These are phyloP conservation scores for Cynaeus angustus DNA, from an alignment of 2,888 invertebrate genomes.

Conservation along the genomic window DNA sequence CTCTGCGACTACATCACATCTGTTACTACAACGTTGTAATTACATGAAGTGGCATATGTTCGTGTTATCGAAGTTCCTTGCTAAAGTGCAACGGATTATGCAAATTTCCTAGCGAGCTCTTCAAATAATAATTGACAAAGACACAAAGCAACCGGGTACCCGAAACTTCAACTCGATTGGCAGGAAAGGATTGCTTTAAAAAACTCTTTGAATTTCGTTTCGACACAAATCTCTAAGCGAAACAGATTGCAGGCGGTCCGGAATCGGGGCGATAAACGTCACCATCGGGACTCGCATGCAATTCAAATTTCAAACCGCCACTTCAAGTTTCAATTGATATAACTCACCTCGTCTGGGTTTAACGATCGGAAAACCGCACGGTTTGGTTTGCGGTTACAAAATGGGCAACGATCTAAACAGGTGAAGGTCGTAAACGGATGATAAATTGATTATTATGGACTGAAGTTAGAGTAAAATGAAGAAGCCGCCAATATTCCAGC, in stretches of 20 bases:
- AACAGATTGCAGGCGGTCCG: conserved; percentile 22
- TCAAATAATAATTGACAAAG: conserved; percentile 22
- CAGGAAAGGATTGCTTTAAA: background rate
- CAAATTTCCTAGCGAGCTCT: conserved; percentile 12
- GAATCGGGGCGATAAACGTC: conserved; percentile 21
- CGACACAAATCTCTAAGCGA: conserved; percentile 21
- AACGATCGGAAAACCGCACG: conserved; percentile 13
- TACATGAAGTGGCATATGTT: conserved; percentile 16
- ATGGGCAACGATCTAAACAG: conserved; percentile 16
- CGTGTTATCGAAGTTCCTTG: background rate
- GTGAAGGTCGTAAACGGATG: conserved; percentile 17
- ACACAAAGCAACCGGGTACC: background rate
- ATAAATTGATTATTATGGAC: conserved; percentile 1
- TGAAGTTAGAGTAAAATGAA: too few relatives aligned
- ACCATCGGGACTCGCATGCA: conserved; percentile 18
- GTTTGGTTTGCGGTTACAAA: conserved; percentile 13
- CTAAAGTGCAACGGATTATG: conserved; percentile 2
- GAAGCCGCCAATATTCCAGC: background rate
- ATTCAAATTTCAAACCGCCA: conserved; percentile 26
- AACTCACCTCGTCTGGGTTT: conserved; percentile 11
- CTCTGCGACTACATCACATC: conserved; percentile 8
- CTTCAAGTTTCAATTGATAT: conserved; percentile 23
- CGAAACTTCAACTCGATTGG: background rate
- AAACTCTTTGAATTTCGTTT: conserved; percentile 13
- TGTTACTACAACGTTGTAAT: conserved; percentile 11